A percentile compares a stretch with the other conserved stretches of the same genome.
Evolutionary conservation across 2,797 vertebrate genomes (phyloP).

Genomic region (Brotula barbata): DNA sequence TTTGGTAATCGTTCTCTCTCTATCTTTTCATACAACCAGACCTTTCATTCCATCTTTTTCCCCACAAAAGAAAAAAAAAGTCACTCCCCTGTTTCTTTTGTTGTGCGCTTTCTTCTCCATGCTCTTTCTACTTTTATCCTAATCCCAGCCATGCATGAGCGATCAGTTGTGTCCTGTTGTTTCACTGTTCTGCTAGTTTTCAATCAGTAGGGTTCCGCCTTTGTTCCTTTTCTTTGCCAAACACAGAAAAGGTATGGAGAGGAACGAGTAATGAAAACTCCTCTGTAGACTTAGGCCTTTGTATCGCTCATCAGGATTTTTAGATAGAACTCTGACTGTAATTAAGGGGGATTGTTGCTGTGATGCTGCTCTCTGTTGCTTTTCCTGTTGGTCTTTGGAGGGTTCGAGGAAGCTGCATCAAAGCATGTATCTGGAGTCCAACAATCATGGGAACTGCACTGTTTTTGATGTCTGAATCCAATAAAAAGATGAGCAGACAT

Average conservation of each 20-base stretch:
- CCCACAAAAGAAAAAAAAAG: constrained; percentile 90
- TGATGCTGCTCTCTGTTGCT: constrained; percentile 71
- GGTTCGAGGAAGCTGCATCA: constrained; percentile 72
- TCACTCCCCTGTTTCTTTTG: constrained; percentile 97
- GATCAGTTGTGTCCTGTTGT: constrained; percentile 99
- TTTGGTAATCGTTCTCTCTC: constrained; percentile 89
- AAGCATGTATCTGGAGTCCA: constrained; percentile 70
- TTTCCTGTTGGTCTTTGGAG: constrained; percentile 72
- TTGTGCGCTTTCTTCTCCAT: constrained; percentile 92
- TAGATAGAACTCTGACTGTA: constrained; percentile 79
- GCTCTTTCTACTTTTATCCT: constrained; percentile 97
- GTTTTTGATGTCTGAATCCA: constrained; percentile 76
- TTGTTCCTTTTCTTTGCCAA: constrained; percentile 96
- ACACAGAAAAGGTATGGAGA: constrained; percentile 97
- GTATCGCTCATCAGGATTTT: constrained; percentile 82
- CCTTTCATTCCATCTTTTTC: constrained; percentile 86
- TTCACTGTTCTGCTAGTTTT: constrained; percentile 99
- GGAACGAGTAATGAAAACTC: constrained; percentile 90
- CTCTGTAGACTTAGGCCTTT: constrained; percentile 87
- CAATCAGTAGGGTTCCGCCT: constrained; percentile 93
- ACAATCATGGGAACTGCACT: constrained; percentile 57
- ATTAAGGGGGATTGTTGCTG: constrained; percentile 78
- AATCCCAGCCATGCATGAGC: constrained; percentile 99
- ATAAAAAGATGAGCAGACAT: constrained; percentile 71
- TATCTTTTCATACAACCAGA: constrained; percentile 82